phyloP scores from a whole-genome alignment of 2,797 vertebrate genomes.

The Crenichthys baileyi region DNA sequence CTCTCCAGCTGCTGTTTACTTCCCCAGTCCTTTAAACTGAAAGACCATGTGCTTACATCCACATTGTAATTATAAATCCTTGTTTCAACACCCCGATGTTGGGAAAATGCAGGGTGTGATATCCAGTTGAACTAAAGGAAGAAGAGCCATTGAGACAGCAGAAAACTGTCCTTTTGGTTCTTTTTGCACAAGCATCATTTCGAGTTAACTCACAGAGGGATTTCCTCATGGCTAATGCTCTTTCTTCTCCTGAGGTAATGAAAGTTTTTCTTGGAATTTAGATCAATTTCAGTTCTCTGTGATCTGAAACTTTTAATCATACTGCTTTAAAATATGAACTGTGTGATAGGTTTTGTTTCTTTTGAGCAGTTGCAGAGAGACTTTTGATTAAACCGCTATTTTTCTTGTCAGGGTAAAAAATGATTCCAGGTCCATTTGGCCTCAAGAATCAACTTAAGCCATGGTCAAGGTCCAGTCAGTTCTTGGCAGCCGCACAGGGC shows the following conservation, averaged over 20 bases:
- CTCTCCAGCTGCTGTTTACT: conserved; percentile 57
- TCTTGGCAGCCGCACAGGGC: conserved; percentile 75
- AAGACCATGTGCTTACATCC: conserved; percentile 60
- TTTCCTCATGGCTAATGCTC: neutral
- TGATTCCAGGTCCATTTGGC: conserved; percentile 51
- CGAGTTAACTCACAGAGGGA: neutral
- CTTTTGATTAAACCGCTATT: conserved; percentile 72
- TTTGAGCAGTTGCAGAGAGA: conserved; percentile 59
- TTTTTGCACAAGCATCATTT: neutral
- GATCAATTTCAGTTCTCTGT: conserved; percentile 10
- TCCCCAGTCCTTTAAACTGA: conserved; percentile 63
- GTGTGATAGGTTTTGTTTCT: neutral
- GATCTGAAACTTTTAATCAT: conserved; percentile 22
- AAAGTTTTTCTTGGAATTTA: conserved; percentile 21
- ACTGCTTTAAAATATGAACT: conserved; percentile 1
- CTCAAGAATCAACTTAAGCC: conserved; percentile 69
- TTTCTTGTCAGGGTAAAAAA: conserved; percentile 43
- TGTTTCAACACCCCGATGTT: conserved; percentile 57
- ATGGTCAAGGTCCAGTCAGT: conserved; percentile 77
- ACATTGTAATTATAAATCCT: conserved; percentile 55
- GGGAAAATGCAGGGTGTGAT: conserved; percentile 36
- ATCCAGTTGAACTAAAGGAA: conserved; percentile 47
- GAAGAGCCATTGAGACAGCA: neutral
- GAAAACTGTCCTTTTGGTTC: neutral
- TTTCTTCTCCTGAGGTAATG: conserved; percentile 17